phyloP scores from a whole-genome alignment of 1,140 invertebrate species.

The Calycopis cecrops region DNA sequence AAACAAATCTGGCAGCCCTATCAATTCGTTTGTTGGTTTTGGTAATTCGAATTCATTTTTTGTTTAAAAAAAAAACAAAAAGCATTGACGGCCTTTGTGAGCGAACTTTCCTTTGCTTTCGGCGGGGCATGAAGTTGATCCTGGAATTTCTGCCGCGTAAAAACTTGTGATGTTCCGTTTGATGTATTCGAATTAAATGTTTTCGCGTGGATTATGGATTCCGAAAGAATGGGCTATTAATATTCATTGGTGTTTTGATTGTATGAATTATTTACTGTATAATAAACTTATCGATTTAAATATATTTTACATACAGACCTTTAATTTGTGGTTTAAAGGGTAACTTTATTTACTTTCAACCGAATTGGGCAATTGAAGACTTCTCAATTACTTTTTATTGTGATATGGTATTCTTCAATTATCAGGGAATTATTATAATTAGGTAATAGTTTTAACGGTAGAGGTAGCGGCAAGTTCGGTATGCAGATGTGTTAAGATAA shows the following conservation, averaged over 20 bases:
- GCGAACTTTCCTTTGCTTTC: conserved; percentile 63
- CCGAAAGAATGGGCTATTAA: conserved; percentile 22
- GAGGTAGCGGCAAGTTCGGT: no score
- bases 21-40: conserved; percentile 41
- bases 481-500: no score
- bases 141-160: conserved; percentile 47
- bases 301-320: conserved; percentile 10
- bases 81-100: conserved; percentile 57
- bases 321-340: no score
- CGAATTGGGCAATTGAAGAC: no score
- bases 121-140: conserved; percentile 57
- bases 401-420: no score
- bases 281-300: conserved; percentile 5
- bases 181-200: conserved; percentile 53
- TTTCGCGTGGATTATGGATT: no score
- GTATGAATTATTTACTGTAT: conserved; percentile 14
- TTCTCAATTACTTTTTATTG: no score
- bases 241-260: conserved; percentile 33
- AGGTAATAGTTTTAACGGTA: no score
- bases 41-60: conserved; percentile 63
- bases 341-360: no score
- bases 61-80: conserved; percentile 49
- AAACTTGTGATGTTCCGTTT: conserved; percentile 47
- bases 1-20: conserved; percentile 34
- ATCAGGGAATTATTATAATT: no score